Evolutionary conservation across 2,797 vertebrate species (phyloP).

Genomic region (Pachyuromys duprasi): DNA sequence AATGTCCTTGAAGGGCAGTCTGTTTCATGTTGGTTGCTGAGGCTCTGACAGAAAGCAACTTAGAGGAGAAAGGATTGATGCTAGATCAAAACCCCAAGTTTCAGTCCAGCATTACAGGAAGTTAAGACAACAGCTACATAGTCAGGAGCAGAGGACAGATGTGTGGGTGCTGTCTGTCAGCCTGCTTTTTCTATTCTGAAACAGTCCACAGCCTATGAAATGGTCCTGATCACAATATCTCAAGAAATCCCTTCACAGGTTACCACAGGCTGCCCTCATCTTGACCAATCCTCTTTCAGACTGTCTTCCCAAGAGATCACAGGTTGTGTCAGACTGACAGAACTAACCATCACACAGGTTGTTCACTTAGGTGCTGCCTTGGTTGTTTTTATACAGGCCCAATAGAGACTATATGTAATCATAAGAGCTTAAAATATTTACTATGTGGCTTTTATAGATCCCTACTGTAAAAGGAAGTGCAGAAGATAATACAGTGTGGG

Average conservation of each 20-base stretch:
- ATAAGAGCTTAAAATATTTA: conserved; percentile 17
- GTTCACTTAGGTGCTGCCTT: neutral
- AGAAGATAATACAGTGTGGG: neutral
- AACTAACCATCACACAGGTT: neutral
- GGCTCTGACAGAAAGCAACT: neutral
- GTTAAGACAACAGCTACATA: neutral
- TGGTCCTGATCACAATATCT: neutral
- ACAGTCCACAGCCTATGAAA: no score
- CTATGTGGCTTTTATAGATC: neutral
- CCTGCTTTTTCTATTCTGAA: neutral
- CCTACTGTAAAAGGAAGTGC: neutral
- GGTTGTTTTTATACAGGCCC: conserved; percentile 4
- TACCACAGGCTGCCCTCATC: neutral
- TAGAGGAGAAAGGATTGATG: neutral
- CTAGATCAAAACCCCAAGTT: neutral
- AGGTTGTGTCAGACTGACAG: neutral
- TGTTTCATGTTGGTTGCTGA: neutral
- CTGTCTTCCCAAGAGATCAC: neutral
- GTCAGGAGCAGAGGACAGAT: neutral
- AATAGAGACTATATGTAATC: neutral
- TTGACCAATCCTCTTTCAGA: neutral
- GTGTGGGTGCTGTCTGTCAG: neutral
- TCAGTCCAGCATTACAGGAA: neutral
- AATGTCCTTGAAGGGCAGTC: neutral
- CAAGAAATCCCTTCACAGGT: neutral